Evolutionary conservation across 2,113 vertebrate genomes (phyloP).

Genomic region (Hippocampus abdominalis): DNA sequence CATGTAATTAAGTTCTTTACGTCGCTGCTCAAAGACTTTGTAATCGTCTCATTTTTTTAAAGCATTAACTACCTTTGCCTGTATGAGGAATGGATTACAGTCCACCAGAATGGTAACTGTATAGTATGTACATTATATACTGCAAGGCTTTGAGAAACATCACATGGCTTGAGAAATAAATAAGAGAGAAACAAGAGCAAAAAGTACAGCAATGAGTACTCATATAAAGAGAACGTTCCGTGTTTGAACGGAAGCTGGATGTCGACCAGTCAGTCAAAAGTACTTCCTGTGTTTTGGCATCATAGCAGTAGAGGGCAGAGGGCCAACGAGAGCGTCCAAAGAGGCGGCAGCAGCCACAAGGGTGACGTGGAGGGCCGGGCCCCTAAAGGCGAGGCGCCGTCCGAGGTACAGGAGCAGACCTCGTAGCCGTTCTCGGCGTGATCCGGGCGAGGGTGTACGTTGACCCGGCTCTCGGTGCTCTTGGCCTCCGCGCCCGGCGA

Average conservation of each 20-base stretch:
- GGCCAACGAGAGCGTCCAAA: slow-evolving; percentile 68
- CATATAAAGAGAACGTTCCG: slow-evolving; percentile 48
- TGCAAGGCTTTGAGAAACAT: slow-evolving; percentile 48
- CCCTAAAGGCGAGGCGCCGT: slow-evolving; percentile 35
- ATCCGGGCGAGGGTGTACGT: slow-evolving; percentile 71
- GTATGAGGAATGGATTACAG: slow-evolving; percentile 11
- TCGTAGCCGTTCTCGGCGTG: slow-evolving; percentile 81
- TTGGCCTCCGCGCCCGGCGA: slow-evolving; percentile 65
- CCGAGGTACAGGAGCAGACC: slow-evolving; percentile 88
- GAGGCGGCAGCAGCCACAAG: slow-evolving; percentile 32
- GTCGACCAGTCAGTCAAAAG: slow-evolving; percentile 6
- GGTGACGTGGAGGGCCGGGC: slow-evolving; percentile 27
- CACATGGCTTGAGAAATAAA: slow-evolving; percentile 56
- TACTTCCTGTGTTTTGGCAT: slow-evolving; percentile 45
- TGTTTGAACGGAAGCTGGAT: slow-evolving; percentile 27
- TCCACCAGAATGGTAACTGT: slow-evolving; percentile 20
- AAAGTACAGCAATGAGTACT: slow-evolving; percentile 44
- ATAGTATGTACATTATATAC: slow-evolving; percentile 23
- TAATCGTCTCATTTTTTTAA: slow-evolving; percentile 14
- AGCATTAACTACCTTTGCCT: slow-evolving; percentile 11
- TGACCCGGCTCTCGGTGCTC: slow-evolving; percentile 63
- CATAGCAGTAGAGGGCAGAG: slow-evolving; percentile 60
- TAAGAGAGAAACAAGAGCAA: slow-evolving; percentile 46
- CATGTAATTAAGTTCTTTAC: not conserved
- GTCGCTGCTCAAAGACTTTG: slow-evolving; percentile 12